Base-by-base conservation (phyloP, 2,888 invertebrate species). In the Agriopis marginaria region DNA sequence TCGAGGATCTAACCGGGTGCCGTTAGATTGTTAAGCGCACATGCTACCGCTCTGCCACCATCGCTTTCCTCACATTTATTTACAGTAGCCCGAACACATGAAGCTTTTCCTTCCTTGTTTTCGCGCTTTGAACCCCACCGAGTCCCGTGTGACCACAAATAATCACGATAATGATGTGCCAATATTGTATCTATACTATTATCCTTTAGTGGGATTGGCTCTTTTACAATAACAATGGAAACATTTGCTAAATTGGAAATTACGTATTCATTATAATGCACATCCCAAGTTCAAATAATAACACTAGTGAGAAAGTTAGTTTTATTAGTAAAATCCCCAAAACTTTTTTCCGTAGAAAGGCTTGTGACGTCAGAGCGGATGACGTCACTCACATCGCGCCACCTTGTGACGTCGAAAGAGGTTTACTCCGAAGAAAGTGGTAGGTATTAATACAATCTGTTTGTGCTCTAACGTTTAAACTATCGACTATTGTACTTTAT, bases 331-430 rank as follows among this genome's bases (percentile, higher is more conserved):
- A 42, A 45, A 17, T 44, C 53, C 40, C 47, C 10, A 50, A 61
- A 66, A 66, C 53, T 47, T 66, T 88, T 87, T 83, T 83, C 73
- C 17, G 23, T 74, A 79, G 81, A 75, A 79, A 68, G 42, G 9
- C 12, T 5, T 44, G 47, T 63, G 58, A 54, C 66, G 66, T 66
- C 61, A 66, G 32, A 62, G 11, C 11, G 74, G 44, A 78, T 92
- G 90, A 92, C 92, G 91, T 92, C 89, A 91, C 77, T 71, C 68
- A 62, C 55, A 75, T 86, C 85, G 82, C 79, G 82, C 84, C 82
- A 87, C 82, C 75, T 68, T 8, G 77, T 86, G 85, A 88, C 86
- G 87, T 87, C 82, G 84, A 72, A 54, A 23, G 42, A 44, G n/a
- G 8, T 55, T 53, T n/a, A 66, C 10, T 14, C 32, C n/a, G 14